phyloP scores from a whole-genome alignment of 2,113 vertebrate genomes.

The Mormyrus iriodes region DNA sequence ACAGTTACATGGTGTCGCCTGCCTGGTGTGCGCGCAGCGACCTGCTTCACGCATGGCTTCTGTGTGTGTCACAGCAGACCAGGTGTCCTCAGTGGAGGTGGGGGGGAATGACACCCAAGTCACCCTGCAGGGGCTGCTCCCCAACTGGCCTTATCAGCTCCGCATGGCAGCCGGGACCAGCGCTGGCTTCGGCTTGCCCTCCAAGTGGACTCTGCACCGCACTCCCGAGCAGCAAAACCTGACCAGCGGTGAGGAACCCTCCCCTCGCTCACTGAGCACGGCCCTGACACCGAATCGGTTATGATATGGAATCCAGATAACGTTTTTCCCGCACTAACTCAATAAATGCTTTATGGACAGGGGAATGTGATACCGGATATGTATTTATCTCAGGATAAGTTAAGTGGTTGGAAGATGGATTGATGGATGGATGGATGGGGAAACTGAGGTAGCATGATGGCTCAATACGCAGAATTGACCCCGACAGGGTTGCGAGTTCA shows the following conservation, averaged over 20 bases:
- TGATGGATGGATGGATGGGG: neutral
- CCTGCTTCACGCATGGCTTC: neutral
- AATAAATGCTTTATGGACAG: neutral
- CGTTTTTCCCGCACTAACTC: neutral
- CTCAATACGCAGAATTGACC: neutral
- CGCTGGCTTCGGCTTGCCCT: conserved; percentile 74
- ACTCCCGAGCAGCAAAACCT: conserved; percentile 56
- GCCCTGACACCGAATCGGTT: neutral
- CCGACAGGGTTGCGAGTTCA: neutral
- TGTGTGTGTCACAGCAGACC: conserved; percentile 56
- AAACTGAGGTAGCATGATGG: neutral
- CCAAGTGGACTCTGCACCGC: conserved; percentile 81
- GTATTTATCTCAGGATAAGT: neutral
- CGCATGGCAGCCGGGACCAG: conserved; percentile 80
- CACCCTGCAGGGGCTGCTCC: conserved; percentile 70
- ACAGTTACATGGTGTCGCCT: neutral
- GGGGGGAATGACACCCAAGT: conserved; percentile 82
- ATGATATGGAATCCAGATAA: neutral
- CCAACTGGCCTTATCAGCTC: conserved; percentile 77
- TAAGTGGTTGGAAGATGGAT: neutral
- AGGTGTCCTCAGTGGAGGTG: conserved; percentile 74
- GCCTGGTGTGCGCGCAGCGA: neutral
- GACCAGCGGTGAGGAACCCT: conserved; percentile 10
- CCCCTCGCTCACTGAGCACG: conserved; percentile 36
- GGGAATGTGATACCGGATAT: neutral